Base-by-base conservation (phyloP, 2,888 invertebrate genomes). In the Tineola bisselliella region DNA sequence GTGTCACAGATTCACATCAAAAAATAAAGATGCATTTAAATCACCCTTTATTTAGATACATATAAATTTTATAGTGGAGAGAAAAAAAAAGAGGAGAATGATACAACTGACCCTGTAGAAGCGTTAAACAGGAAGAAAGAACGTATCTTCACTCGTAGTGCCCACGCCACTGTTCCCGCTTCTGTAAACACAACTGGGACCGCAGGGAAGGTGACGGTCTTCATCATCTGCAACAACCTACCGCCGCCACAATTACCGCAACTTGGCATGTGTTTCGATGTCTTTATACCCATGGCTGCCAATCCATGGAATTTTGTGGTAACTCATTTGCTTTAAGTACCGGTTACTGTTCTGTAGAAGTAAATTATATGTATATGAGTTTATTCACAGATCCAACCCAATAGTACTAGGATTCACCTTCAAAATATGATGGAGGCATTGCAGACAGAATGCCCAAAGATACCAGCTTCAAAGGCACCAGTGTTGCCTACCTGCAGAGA, bases 251-350 rank as follows among this genome's bases (percentile, higher is more conserved):
- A 71, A 64, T 73, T 88, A 65, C 87, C 87, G 54, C 68, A 75
- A 64, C 76, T 75, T 48, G 90, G 89, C 2, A 77, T 87, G 38
- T 91, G 88, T 69, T 92, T 93, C 70, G 91, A 93, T 70, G 91
- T 94, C 12, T 89, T 89, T 69, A 87, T 94, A 61, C 90, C 92
- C 0, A 90, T 92, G 84, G 93, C 93, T 0, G 92, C 94, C 2
- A 92, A 91, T 87, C 95, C 95, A 0, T 89, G 89, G 76, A 91
- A 92, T 78, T 93, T 93, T 68, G 90, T 91, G 52, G 90, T 92
- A 57, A 25, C 25, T 25, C 6, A 25, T 25, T 25, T 25, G 6
- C 6, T 4, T 25, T 4, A 4, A 84, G 76, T 13, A 38, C 3
- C 44, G 8, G n/a, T 44, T 44, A n/a, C 6, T 6, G 6, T 4